phyloP scores from a whole-genome alignment of 1,140 invertebrate species.

The Diprion similis region DNA sequence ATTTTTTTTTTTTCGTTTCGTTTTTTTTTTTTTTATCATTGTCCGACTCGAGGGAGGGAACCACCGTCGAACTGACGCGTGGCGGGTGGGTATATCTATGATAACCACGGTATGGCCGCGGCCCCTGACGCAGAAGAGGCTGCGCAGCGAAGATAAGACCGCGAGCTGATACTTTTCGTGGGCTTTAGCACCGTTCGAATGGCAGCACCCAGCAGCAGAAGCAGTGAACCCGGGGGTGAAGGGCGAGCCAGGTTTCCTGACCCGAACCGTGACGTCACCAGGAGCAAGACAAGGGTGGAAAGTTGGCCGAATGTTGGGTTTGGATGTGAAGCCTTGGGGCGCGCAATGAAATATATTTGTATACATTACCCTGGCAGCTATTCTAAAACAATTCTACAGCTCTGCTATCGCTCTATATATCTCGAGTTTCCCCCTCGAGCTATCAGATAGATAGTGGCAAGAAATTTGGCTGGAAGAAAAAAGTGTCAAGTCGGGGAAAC shows the following conservation, averaged over 20 bases:
- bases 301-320: background rate
- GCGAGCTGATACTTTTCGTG: slow-evolving; percentile 7
- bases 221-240: too few species aligned
- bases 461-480: background rate
- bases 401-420: background rate
- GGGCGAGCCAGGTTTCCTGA: too few species aligned
- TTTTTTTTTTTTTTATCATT: too few species aligned
- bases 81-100: background rate
- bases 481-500: slow-evolving; percentile 8
- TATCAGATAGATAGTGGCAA: background rate
- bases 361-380: background rate
- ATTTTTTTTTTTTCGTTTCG: too few species aligned
- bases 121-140: background rate
- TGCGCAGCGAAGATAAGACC: background rate
- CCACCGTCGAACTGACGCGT: too few species aligned
- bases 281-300: background rate
- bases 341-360: slow-evolving; percentile 8
- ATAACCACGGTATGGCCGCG: background rate
- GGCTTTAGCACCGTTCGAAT: background rate
- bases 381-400: slow-evolving; percentile 1
- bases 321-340: background rate
- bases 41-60: too few species aligned
- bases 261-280: background rate
- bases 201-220: background rate
- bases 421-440: background rate